Evolutionary conservation across 1,140 invertebrate genomes (phyloP), one percentile per base, ranked within the genome.

Genomic region (Glossosoma conforme): DNA sequence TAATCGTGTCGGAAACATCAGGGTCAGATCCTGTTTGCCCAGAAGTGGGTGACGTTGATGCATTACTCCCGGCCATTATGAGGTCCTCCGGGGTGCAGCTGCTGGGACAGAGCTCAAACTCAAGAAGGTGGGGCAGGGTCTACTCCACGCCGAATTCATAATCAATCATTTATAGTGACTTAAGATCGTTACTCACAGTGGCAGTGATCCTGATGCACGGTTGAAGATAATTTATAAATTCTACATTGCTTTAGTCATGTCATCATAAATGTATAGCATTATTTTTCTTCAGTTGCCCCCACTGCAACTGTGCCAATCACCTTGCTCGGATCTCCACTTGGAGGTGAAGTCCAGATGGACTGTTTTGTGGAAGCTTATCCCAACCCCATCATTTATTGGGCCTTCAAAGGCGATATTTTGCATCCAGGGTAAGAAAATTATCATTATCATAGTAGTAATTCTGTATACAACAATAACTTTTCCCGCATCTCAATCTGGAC

Each of bases 291-390:
- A 77, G 75, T 78, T 65, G 61, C 68, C 10, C 76, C 76, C 5
- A 69, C 67, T 44, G 70, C 76, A 38, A 58, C 68, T 51, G 74
- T 76, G 40, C 61, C 68, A 2, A 69, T 74, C 41, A 70, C 75
- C 52, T 63, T 77, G 32, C 70, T 77, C 6, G 75, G 74, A 18
- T 72, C 74, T 1, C 72, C 74, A 1, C 69, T 70, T 5, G 68
- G 70, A 9, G 65, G 70, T 8, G 68, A 69, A 44, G 66, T 68
- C 1, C 68, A 66, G 48, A 60, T 78, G 44, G 75, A 77, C 51
- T 78, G 76, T n/a, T n/a, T n/a, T n/a, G n/a, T n/a, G n/a, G n/a
- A n/a, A n/a, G n/a, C n/a, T n/a, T n/a, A n/a, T n/a, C n/a, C n/a
- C n/a, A n/a, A n/a, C n/a, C n/a, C n/a, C n/a, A n/a, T n/a, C n/a